Conservation (phyloP, 2,797 vertebrate genomes). For the Rhodeus uyekii region DNA sequence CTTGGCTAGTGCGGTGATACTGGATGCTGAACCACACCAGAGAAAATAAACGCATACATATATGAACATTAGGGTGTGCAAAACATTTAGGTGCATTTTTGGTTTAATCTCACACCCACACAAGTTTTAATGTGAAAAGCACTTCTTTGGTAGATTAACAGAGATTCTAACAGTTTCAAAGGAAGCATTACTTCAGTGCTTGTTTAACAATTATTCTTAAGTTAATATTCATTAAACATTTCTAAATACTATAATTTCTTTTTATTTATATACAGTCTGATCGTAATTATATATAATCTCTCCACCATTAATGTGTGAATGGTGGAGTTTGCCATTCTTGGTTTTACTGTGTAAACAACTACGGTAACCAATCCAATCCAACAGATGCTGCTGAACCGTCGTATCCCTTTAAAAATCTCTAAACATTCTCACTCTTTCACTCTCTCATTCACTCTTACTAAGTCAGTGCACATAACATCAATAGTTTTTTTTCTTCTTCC, state of each 20-base stretch:
- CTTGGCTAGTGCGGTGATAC: not conserved
- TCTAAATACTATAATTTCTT: not conserved
- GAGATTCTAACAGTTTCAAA: slow-evolving; percentile 31
- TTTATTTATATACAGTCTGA: slow-evolving; percentile 33
- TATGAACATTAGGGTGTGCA: slow-evolving; percentile 6
- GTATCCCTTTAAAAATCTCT: not conserved
- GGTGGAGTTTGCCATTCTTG: not conserved
- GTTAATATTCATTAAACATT: not conserved
- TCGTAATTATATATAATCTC: not conserved
- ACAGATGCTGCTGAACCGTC: slow-evolving; percentile 3
- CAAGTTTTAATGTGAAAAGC: not conserved
- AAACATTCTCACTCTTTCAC: not conserved
- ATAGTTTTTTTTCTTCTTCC: not conserved
- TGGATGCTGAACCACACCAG: not conserved
- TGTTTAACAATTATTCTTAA: slow-evolving; percentile 19
- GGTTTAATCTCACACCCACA: slow-evolving; percentile 23
- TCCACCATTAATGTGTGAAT: not conserved
- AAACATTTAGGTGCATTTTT: slow-evolving; percentile 35
- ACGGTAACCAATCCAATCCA: too few species aligned
- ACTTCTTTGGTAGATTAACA: slow-evolving; percentile 39
- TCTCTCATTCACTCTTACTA: not conserved
- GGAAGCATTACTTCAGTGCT: slow-evolving; percentile 7
- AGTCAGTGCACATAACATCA: slow-evolving; percentile 14
- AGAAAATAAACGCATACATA: not conserved
- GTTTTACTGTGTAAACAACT: slow-evolving; percentile 13